phyloP scores from a whole-genome alignment of 2,797 vertebrate genomes.

The Babyrousa celebensis region DNA sequence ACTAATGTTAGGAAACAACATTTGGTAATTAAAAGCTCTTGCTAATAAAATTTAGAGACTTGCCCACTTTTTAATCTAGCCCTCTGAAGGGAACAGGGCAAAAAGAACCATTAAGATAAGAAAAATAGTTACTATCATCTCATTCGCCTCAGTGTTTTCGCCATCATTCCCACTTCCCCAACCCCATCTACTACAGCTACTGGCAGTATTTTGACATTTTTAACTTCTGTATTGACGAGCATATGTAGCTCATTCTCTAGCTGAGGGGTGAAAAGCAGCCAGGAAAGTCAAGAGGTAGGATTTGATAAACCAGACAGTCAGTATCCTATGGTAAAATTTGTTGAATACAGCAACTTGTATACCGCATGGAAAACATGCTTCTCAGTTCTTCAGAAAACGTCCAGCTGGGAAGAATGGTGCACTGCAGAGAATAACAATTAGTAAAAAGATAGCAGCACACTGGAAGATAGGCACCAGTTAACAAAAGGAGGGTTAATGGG shows the following conservation, averaged over 20 bases:
- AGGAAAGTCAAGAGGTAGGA: conserved; percentile 2
- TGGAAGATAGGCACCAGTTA: neutral
- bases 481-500: neutral
- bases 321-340: conserved; percentile 42
- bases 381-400: neutral
- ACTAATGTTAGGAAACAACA: conserved; percentile 15
- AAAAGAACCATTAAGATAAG: conserved; percentile 47
- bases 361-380: neutral
- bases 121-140: neutral
- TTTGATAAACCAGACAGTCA: conserved; percentile 53
- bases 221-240: neutral
- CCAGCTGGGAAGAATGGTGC: neutral
- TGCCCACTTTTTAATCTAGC: neutral
- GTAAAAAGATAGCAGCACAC: neutral
- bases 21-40: conserved; percentile 51
- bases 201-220: conserved; percentile 9
- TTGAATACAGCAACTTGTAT: neutral
- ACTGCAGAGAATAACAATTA: neutral
- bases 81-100: neutral
- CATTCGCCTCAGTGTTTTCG: neutral
- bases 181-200: neutral
- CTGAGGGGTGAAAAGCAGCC: neutral
- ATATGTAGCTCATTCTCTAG: neutral
- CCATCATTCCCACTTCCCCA: neutral
- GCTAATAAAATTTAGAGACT: conserved; percentile 56